Percentiles rank a stretch among this genome's conserved stretches.
phyloP scores from a whole-genome alignment of 1,140 invertebrate genomes.

The Teleogryllus occipitalis region DNA sequence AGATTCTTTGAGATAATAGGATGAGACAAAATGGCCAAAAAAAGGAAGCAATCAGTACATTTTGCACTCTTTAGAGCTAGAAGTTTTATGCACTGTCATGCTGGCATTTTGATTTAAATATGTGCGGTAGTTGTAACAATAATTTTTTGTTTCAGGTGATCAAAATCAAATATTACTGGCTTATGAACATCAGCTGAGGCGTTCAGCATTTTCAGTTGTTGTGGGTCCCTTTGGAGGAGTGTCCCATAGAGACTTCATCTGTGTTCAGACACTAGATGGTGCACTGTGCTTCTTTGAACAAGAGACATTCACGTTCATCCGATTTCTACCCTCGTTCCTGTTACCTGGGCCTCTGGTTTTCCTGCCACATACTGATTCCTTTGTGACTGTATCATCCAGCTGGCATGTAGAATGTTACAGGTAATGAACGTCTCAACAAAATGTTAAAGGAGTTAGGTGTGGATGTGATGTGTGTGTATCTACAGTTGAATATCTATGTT shows the following conservation, averaged over 20 bases:
- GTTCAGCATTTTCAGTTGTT: slow-evolving; percentile 56
- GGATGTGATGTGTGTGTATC: too few relatives aligned
- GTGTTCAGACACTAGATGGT: slow-evolving; percentile 79
- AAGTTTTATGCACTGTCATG: too few relatives aligned
- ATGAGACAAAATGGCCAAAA: too few relatives aligned
- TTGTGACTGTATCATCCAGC: slow-evolving; percentile 64
- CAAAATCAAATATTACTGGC: slow-evolving; percentile 48
- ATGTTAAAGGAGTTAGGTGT: too few relatives aligned
- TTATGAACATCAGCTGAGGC: slow-evolving; percentile 57
- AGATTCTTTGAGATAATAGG: too few relatives aligned
- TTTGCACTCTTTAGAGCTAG: too few relatives aligned
- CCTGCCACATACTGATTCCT: slow-evolving; percentile 65
- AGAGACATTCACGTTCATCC: slow-evolving; percentile 69
- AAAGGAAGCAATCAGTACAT: too few relatives aligned
- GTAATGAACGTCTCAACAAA: slow-evolving; percentile 37
- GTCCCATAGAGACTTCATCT: slow-evolving; percentile 70
- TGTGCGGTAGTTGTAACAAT: too few relatives aligned
- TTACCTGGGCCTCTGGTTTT: slow-evolving; percentile 72
- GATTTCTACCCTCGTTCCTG: slow-evolving; percentile 62
- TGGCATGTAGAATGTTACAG: slow-evolving; percentile 73
- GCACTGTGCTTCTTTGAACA: slow-evolving; percentile 80
- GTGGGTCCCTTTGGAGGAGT: slow-evolving; percentile 73
- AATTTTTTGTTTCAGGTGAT: slow-evolving; percentile 40
- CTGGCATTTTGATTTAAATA: too few relatives aligned
- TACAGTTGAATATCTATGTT: too few relatives aligned